phyloP scores from a whole-genome alignment of 2,888 invertebrate species.

The Diaphora mendica region DNA sequence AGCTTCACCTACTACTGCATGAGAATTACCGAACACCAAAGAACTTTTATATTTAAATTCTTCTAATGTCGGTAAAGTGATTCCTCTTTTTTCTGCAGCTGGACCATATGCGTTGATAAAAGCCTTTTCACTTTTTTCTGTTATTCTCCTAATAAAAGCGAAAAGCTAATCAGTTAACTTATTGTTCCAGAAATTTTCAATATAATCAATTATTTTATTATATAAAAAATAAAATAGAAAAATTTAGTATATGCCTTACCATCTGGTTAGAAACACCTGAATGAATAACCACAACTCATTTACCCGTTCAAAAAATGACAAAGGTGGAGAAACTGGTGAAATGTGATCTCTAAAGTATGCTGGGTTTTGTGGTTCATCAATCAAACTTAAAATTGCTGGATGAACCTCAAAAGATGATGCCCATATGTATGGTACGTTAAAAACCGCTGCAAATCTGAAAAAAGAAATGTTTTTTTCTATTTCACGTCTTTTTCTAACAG shows the following conservation, averaged over 20 bases:
- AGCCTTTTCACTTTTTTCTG: slow-evolving; percentile 30
- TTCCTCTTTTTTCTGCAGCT: slow-evolving; percentile 50
- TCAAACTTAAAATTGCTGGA: slow-evolving; percentile 49
- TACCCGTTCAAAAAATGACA: slow-evolving; percentile 52
- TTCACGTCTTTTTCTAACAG: background rate
- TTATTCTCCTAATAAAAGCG: slow-evolving; percentile 25
- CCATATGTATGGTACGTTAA: slow-evolving; percentile 57
- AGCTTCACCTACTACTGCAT: slow-evolving; percentile 59
- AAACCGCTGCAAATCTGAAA: slow-evolving; percentile 45
- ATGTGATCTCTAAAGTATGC: slow-evolving; percentile 60
- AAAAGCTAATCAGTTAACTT: slow-evolving; percentile 13
- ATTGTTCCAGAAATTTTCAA: background rate
- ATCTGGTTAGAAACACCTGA: background rate
- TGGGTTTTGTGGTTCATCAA: slow-evolving; percentile 65
- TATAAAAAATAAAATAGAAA: too few relatives aligned
- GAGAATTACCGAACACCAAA: slow-evolving; percentile 69
- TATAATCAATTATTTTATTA: too few relatives aligned
- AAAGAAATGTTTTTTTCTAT: background rate
- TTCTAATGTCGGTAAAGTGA: slow-evolving; percentile 52
- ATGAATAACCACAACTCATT: slow-evolving; percentile 41
- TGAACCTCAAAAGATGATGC: slow-evolving; percentile 61
- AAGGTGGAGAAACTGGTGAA: slow-evolving; percentile 44
- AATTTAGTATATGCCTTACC: background rate
- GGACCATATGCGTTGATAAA: slow-evolving; percentile 34
- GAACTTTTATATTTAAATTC: slow-evolving; percentile 64